Evolutionary conservation across 1,140 invertebrate species (phyloP), one percentile per base, ranked within the genome.

Genomic region (Cherax destructor): DNA sequence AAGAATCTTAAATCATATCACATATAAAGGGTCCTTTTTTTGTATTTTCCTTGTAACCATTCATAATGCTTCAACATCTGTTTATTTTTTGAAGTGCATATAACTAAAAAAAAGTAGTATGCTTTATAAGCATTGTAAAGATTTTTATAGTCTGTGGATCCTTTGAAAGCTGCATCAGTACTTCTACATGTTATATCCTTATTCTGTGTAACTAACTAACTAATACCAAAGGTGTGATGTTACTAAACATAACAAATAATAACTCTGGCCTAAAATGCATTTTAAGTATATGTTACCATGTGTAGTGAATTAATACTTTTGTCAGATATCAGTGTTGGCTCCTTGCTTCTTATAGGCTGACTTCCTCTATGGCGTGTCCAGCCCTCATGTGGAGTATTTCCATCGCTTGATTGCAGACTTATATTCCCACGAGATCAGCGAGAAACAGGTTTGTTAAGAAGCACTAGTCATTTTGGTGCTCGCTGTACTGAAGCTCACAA

Each of bases 361-460:
- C 72, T 91, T 56, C 72, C 81, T 91, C 83, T 92, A 92, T 92
- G 93, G 95, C 13, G 96, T 97, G 24, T 96, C 96, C n/a, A 97
- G 97, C 94, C 97, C 97, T 3, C 97, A 98, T 93, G 97, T 98
- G 94, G 97, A 98, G 18, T 99, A 99, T 94, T 98, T 99, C 52
- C 98, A 98, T 0, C 95, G 98, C 74, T 97, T 98, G 94, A 97
- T 98, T 47, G 97, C 97, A 94, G 97, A 97, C 0, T 97, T 97
- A 92, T 96, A 96, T 94, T 97, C 96, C 92, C 96, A 96, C 93
- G 96, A 96, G 94, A 96, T 96, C 92, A 95, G 96, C 92, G 96
- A 96, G 93, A 96, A 96, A 77, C 95, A 89, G 80, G 87, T 89
- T 86, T 85, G 86, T 87, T 21, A 49, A 21, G 56, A 13, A 16